These are phyloP conservation scores for Oreochromis tanganicae DNA, from an alignment of 2,113 vertebrate species.

Conservation along the genomic window DNA sequence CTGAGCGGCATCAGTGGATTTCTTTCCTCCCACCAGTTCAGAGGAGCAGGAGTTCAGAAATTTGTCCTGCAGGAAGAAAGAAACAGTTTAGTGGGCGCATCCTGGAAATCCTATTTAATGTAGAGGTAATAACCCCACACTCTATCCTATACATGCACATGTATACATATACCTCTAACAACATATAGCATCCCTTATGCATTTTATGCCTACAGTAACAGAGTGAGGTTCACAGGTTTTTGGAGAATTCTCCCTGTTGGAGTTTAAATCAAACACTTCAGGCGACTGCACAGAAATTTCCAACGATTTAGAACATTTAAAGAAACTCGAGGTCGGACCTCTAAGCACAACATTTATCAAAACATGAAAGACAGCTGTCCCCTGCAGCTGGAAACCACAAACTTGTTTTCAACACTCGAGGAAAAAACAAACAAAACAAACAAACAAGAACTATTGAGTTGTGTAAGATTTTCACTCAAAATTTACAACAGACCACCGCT, in stretches of 20 bases:
- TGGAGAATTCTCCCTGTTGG: background rate
- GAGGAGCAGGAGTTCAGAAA: conserved; percentile 62
- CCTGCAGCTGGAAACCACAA: background rate
- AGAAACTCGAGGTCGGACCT: background rate
- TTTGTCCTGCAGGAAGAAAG: conserved; percentile 37
- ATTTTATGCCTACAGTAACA: background rate
- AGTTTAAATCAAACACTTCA: background rate
- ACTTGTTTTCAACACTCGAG: background rate
- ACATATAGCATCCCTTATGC: background rate
- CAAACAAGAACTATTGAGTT: background rate
- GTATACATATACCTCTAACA: background rate
- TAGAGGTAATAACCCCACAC: background rate
- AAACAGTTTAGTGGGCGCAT: background rate
- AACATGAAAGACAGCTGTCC: accelerated
- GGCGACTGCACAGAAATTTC: too few species aligned
- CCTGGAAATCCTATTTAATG: background rate
- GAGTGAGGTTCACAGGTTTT: background rate
- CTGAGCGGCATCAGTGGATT: conserved; percentile 67
- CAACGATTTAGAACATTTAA: accelerated
- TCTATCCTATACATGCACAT: background rate
- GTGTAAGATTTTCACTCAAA: accelerated
- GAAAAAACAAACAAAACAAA: background rate
- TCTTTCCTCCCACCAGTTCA: conserved; percentile 75
- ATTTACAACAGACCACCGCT: accelerated
- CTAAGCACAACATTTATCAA: background rate